A percentile compares a stretch with the other conserved stretches of the same genome.
Evolutionary conservation across 2,113 vertebrate genomes (phyloP).

Genomic region (Notarius lentiginosus): DNA sequence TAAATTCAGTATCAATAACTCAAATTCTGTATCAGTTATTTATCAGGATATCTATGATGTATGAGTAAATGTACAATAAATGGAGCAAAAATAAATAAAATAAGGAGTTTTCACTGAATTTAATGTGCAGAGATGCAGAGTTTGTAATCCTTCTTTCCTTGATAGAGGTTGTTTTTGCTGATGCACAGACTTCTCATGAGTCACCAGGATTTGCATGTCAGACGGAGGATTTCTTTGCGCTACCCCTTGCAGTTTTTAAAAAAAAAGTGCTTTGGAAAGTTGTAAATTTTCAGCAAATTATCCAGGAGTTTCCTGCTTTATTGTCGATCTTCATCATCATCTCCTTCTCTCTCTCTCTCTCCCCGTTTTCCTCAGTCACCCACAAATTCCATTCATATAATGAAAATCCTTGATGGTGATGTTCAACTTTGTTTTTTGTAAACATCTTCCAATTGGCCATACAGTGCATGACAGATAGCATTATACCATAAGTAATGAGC

Average conservation of each 20-base stretch:
- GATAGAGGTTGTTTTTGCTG: background rate
- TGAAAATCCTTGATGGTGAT: background rate
- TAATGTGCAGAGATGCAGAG: background rate
- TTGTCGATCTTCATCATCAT: background rate
- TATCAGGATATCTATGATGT: background rate
- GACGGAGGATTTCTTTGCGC: background rate
- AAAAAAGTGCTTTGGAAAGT: background rate
- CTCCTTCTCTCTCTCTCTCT: background rate
- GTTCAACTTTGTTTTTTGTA: background rate
- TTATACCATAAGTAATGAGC: background rate
- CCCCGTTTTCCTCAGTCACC: background rate
- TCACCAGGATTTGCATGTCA: background rate
- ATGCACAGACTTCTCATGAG: background rate
- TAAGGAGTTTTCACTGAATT: background rate
- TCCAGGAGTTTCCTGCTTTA: background rate
- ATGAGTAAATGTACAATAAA: background rate
- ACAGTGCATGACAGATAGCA: background rate
- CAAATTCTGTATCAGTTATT: background rate
- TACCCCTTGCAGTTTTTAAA: background rate
- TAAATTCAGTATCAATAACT: background rate
- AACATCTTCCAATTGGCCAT: background rate
- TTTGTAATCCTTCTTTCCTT: background rate
- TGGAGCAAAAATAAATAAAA: background rate
- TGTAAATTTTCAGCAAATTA: conserved; percentile 4
- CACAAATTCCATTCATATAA: background rate